Base-by-base conservation (phyloP, 2,113 vertebrate species). In the Bostrychus sinensis region DNA sequence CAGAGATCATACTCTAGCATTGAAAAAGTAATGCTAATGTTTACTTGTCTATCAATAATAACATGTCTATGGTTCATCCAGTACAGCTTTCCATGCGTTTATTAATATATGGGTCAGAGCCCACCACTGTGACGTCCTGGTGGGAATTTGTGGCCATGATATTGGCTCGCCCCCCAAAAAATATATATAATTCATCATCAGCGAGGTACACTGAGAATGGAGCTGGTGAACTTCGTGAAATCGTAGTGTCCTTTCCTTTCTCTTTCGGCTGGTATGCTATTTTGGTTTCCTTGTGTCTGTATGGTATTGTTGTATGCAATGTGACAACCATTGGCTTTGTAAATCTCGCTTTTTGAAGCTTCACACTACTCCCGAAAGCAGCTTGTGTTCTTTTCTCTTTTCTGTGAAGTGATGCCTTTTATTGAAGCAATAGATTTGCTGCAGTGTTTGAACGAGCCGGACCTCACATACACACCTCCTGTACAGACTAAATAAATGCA, bases 341-440 rank as follows among this genome's bases (percentile, higher is more conserved):
- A 73, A 62, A 55, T 78, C 59, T 74, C 66, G 53, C 75, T 73
- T 72, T 56, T 56, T 77, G 56, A 38, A 85, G 75, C 78, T 86
- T 82, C 80, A 80, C 73, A 79, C 80, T 87, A 77, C 73, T 88
- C 83, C 84, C 88, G 74, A 80, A 80, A 81, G 72, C 88, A 70
- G 72, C 75, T 78, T 80, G 59, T 84, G 57, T 77, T 82, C 70
- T 75, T 48, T 30, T 70, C 41, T 80, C 54, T 77, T 83, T 85
- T 80, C 78, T 88, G 83, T 90, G 76, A 88, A 86, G 75, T 85
- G 86, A 89, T 86, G 88, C 87, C 88, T 91, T 85, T 90, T 87
- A 78, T 85, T 84, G 36, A 85, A 91, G 88, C 90, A 91, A 90
- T 92, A 92, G 85, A 90, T 56, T 88, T 78, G 86, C 77, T 88